Evolutionary conservation across 2,888 invertebrate genomes (phyloP).

Genomic region (Pristionchus japonicus): DNA sequence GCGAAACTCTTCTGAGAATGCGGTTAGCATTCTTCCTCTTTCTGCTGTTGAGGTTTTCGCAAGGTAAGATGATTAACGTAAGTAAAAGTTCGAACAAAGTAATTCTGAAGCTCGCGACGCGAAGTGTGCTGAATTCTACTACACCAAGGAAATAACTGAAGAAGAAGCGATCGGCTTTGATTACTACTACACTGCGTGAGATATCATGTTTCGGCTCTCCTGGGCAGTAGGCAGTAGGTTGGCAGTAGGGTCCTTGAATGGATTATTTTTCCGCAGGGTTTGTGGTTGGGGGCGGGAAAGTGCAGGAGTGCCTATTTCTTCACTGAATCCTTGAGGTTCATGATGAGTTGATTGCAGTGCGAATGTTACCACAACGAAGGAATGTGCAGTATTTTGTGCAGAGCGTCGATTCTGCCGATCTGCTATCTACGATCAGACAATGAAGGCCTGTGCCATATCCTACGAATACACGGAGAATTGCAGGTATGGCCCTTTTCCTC

Average conservation of each 20-base stretch:
- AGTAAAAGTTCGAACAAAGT: neutral
- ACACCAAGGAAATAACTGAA: neutral
- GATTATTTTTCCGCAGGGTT: too few relatives aligned
- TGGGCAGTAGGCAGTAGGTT: too few relatives aligned
- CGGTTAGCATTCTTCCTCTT: constrained; percentile 10
- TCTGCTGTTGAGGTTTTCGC: constrained; percentile 32
- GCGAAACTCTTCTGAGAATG: neutral
- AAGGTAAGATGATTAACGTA: neutral
- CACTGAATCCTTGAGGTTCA: neutral
- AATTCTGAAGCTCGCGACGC: neutral
- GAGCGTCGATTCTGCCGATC: constrained; percentile 71
- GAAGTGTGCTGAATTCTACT: constrained; percentile 12
- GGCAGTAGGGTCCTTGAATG: too few relatives aligned
- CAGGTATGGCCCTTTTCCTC: too few relatives aligned
- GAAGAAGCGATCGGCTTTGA: constrained; percentile 23
- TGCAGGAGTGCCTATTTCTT: too few relatives aligned
- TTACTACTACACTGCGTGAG: constrained; percentile 44
- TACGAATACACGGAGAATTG: constrained; percentile 65
- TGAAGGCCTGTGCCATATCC: constrained; percentile 69
- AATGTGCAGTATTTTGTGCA: constrained; percentile 71
- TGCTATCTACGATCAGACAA: constrained; percentile 68
- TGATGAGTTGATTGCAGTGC: constrained; percentile 53
- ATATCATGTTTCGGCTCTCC: too few relatives aligned
- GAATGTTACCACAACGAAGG: constrained; percentile 62
- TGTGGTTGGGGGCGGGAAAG: too few relatives aligned